A percentile compares a stretch with the other conserved stretches of the same genome.
Conservation (phyloP, 2,113 vertebrate species). For the Phyllostomus discolor region DNA sequence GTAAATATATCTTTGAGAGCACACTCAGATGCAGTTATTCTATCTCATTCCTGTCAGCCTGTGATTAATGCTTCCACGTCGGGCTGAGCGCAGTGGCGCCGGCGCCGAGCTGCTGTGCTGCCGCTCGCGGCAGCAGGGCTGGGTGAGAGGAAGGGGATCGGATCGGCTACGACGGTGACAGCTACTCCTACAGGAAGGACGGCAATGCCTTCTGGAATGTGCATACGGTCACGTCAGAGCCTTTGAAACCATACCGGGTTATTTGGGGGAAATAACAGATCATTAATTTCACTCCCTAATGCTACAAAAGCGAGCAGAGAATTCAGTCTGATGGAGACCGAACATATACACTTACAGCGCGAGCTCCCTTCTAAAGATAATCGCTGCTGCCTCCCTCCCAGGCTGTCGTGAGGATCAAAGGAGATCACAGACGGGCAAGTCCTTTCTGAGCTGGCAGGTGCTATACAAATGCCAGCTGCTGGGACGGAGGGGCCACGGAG, state of each 20-base stretch:
- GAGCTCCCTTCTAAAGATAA: slow-evolving; percentile 55
- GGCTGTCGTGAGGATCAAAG: slow-evolving; percentile 26
- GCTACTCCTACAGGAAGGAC: slow-evolving; percentile 52
- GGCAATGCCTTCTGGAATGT: slow-evolving; percentile 52
- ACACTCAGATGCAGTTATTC: slow-evolving; percentile 69
- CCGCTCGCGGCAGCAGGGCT: slow-evolving; percentile 52
- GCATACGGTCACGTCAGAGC: slow-evolving; percentile 52
- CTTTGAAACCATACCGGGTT: slow-evolving; percentile 36
- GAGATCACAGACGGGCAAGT: background rate
- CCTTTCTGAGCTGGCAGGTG: background rate
- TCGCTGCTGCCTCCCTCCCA: slow-evolving; percentile 13
- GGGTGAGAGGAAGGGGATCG: background rate
- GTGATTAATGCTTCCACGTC: slow-evolving; percentile 70
- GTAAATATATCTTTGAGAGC: slow-evolving; percentile 74
- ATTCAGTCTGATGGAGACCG: background rate
- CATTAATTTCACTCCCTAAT: slow-evolving; percentile 59
- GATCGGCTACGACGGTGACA: slow-evolving; percentile 32
- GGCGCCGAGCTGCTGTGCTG: slow-evolving; percentile 40
- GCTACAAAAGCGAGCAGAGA: slow-evolving; percentile 51
- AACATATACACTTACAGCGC: slow-evolving; percentile 40
- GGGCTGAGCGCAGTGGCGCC: slow-evolving; percentile 55
- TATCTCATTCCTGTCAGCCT: slow-evolving; percentile 71
- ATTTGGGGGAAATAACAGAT: slow-evolving; percentile 41
- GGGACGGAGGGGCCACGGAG: background rate
- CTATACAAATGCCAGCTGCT: background rate